Percentiles rank a stretch among this genome's conserved stretches.
phyloP scores from a whole-genome alignment of 1,140 invertebrate genomes.

The Homalodisca vitripennis region DNA sequence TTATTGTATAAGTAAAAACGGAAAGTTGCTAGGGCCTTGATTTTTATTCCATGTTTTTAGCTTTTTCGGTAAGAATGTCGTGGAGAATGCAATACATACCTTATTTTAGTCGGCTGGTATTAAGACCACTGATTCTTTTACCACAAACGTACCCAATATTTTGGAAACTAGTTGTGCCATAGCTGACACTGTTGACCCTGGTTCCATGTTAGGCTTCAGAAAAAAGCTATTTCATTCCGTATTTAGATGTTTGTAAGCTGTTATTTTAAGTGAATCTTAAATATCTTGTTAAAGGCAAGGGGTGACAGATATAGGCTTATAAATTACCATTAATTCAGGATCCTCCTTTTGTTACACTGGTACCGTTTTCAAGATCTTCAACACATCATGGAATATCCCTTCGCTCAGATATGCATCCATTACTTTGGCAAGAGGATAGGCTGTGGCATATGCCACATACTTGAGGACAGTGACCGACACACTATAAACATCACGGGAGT shows the following conservation, averaged over 20 bases:
- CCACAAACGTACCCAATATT: background rate
- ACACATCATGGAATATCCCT: background rate
- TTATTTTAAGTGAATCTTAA: background rate
- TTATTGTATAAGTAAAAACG: background rate
- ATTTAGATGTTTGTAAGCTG: background rate
- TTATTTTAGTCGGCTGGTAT: background rate
- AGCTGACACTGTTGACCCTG: background rate
- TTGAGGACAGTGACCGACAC: slow-evolving; percentile 2
- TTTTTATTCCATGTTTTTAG: background rate
- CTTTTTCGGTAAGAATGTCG: background rate
- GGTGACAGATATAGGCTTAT: background rate
- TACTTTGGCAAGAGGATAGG: background rate
- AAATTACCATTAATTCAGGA: background rate
- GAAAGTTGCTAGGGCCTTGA: background rate
- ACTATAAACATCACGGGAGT: background rate
- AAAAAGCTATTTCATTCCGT: background rate
- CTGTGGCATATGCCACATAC: background rate
- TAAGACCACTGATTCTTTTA: background rate
- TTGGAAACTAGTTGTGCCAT: background rate
- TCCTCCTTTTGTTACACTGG: slow-evolving; percentile 6
- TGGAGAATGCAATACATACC: background rate
- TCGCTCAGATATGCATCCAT: background rate
- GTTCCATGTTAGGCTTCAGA: background rate
- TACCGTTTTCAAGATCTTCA: slow-evolving; percentile 14
- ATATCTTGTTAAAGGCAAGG: background rate